Evolutionary conservation across 2,113 vertebrate species (phyloP).

Genomic region (Heptranchias perlo): DNA sequence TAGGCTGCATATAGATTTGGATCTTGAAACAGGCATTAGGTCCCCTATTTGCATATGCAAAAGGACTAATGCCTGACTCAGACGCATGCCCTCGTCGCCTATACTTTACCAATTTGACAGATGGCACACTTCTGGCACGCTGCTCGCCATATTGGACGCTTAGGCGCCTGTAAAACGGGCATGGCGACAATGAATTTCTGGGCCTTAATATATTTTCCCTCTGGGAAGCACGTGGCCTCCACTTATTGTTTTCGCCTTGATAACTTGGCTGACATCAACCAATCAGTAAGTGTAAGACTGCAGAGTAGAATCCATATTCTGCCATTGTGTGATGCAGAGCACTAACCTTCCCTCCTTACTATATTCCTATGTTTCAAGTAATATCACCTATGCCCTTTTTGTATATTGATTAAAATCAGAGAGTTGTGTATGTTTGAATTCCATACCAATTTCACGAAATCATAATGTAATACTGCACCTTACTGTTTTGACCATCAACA

Average conservation of each 20-base stretch:
- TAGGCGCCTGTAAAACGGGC: background rate
- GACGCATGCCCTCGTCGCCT: background rate
- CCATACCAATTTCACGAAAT: conserved; percentile 2
- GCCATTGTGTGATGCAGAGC: background rate
- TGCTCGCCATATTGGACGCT: background rate
- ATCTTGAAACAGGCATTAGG: background rate
- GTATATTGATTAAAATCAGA: background rate
- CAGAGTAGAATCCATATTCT: background rate
- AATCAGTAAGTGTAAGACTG: background rate
- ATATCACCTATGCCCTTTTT: background rate
- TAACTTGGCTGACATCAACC: background rate
- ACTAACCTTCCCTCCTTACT: background rate
- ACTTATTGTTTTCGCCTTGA: background rate
- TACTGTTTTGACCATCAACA: conserved; percentile 64
- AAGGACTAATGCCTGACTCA: background rate
- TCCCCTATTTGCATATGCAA: too few species aligned
- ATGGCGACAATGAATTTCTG: background rate
- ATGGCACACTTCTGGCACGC: background rate
- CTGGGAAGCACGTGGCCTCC: background rate
- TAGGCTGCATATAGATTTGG: background rate
- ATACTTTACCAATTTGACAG: background rate
- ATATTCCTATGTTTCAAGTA: background rate
- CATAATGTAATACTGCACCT: background rate
- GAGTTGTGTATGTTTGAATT: background rate
- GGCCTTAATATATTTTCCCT: background rate